A percentile compares a stretch with the other conserved stretches of the same genome.
Evolutionary conservation across 2,113 vertebrate genomes (phyloP).

Genomic region (Nyctereutes procyonoides): DNA sequence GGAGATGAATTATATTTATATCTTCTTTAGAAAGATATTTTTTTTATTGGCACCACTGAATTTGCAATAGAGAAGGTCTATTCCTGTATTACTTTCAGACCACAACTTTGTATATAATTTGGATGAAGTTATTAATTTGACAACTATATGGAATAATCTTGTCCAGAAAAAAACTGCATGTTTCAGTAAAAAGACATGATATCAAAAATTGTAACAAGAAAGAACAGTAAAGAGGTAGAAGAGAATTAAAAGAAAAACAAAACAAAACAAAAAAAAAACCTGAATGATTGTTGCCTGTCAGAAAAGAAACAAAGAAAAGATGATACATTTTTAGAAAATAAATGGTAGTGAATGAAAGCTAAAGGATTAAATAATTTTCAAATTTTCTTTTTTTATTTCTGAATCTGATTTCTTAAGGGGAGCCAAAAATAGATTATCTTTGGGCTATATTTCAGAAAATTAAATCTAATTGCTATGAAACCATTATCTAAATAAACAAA

Average conservation of each 20-base stretch:
- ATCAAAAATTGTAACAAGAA: not conserved
- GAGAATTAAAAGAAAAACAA: not conserved
- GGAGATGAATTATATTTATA: not conserved
- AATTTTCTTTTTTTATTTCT: not conserved
- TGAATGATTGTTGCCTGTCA: not conserved
- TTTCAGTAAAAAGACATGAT: not conserved
- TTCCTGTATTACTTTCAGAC: not conserved
- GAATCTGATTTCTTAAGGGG: not conserved
- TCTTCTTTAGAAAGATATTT: not conserved
- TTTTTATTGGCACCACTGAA: not conserved
- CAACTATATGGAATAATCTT: not conserved
- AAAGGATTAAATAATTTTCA: not conserved
- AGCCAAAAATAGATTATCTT: not conserved
- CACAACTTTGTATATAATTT: not conserved
- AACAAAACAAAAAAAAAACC: not conserved
- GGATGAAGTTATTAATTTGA: conserved; percentile 21
- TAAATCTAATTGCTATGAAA: not conserved
- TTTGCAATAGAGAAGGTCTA: not conserved
- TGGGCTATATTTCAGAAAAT: not conserved
- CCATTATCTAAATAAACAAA: not conserved
- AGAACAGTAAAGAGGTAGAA: not conserved
- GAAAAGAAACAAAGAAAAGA: not conserved
- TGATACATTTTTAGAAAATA: conserved; percentile 5
- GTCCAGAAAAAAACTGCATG: not conserved
- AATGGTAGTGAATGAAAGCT: not conserved